phyloP scores from a whole-genome alignment of 2,113 vertebrate species.

The Probosciger aterrimus region DNA sequence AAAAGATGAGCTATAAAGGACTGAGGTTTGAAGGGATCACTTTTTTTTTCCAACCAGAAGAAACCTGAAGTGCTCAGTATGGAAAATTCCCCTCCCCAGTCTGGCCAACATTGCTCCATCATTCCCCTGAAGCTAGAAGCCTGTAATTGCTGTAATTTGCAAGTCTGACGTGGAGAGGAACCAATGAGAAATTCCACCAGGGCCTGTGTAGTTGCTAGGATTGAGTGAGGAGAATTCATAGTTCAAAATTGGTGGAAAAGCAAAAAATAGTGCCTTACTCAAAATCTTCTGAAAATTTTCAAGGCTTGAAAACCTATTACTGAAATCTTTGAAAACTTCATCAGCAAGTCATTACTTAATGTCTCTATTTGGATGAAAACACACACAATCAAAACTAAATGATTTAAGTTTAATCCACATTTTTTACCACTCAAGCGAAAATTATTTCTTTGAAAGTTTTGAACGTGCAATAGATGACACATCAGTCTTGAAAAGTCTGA shows the following conservation, averaged over 20 bases:
- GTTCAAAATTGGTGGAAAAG: neutral
- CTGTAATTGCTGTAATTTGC: neutral
- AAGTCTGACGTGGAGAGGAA: neutral
- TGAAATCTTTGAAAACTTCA: conserved; percentile 17
- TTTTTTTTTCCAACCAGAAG: neutral
- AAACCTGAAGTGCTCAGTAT: neutral
- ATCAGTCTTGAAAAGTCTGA: neutral
- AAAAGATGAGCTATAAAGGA: neutral
- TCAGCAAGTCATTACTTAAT: neutral
- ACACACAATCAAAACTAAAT: neutral
- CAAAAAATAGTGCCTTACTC: neutral
- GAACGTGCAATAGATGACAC: neutral
- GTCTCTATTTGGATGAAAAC: neutral
- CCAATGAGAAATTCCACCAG: neutral
- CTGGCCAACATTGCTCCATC: neutral
- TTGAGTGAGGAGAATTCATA: neutral
- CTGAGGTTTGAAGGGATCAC: neutral
- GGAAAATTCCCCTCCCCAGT: neutral
- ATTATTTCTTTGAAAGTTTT: neutral
- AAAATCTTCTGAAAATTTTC: neutral
- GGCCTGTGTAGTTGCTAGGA: neutral
- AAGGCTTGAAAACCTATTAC: neutral
- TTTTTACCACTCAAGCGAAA: neutral
- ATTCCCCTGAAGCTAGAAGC: neutral
- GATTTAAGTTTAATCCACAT: neutral